phyloP scores from a whole-genome alignment of 2,888 invertebrate genomes.

The Hyposoter dolosus region DNA sequence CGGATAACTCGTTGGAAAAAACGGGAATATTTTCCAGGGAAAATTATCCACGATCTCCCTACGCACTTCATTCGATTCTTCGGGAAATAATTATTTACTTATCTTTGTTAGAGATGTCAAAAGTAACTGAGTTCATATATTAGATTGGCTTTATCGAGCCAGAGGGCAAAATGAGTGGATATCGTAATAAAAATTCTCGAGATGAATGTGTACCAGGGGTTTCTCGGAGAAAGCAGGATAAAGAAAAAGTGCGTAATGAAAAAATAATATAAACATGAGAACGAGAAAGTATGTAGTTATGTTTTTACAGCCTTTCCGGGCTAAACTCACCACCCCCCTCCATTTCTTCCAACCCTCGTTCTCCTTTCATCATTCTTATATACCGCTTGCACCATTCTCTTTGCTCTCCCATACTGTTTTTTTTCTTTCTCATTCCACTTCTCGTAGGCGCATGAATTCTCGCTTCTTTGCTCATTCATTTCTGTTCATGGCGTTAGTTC shows the following conservation, averaged over 20 bases:
- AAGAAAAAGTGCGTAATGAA: slow-evolving; percentile 65
- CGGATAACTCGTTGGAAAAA: slow-evolving; percentile 6
- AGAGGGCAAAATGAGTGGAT: slow-evolving; percentile 46
- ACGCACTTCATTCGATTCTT: neutral
- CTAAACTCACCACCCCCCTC: slow-evolving; percentile 39
- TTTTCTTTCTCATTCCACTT: slow-evolving; percentile 36
- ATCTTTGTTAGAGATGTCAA: slow-evolving; percentile 37
- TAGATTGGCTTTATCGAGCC: slow-evolving; percentile 50
- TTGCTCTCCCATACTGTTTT: slow-evolving; percentile 37
- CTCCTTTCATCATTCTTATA: slow-evolving; percentile 60
- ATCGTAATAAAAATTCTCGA: slow-evolving; percentile 50
- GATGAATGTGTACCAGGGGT: slow-evolving; percentile 27
- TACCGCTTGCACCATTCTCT: slow-evolving; percentile 57
- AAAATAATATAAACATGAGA: slow-evolving; percentile 70
- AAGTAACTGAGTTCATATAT: slow-evolving; percentile 52
- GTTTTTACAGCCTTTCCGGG: slow-evolving; percentile 65
- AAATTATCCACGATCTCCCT: slow-evolving; percentile 33
- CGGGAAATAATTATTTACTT: slow-evolving; percentile 9
- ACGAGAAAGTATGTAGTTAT: slow-evolving; percentile 68
- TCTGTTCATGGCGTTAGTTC: slow-evolving; percentile 12
- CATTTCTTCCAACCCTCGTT: slow-evolving; percentile 26
- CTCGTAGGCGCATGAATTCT: slow-evolving; percentile 59
- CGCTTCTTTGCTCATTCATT: slow-evolving; percentile 38
- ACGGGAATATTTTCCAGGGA: neutral
- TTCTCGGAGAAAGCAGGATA: neutral